phyloP scores from a whole-genome alignment of 2,113 vertebrate species.

The Cromileptes altivelis region DNA sequence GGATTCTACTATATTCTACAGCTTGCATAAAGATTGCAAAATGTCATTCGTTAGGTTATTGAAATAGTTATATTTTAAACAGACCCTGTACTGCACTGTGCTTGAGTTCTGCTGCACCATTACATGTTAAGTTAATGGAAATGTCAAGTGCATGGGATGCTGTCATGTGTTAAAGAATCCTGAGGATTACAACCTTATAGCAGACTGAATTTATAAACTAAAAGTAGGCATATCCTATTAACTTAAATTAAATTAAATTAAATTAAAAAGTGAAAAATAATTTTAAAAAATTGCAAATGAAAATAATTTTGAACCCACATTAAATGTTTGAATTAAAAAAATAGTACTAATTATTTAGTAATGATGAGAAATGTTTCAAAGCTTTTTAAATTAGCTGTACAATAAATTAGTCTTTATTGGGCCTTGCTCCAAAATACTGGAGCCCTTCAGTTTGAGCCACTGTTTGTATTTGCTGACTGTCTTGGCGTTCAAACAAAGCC shows the following conservation, averaged over 20 bases:
- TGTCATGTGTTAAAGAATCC: constrained; percentile 15
- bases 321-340: not conserved
- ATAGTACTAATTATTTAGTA: not conserved
- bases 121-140: constrained; percentile 6
- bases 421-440: constrained; percentile 14
- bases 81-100: constrained; percentile 58
- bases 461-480: not conserved
- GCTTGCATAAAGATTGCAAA: constrained; percentile 35
- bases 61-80: constrained; percentile 9
- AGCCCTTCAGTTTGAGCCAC: not conserved
- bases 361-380: constrained; percentile 15
- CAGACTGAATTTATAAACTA: not conserved
- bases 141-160: not conserved
- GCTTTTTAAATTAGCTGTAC: constrained; percentile 15
- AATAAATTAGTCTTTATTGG: constrained; percentile 8
- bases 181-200: not conserved
- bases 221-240: not conserved
- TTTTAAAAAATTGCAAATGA: not conserved
- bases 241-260: not conserved
- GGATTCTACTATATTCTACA: constrained; percentile 8
- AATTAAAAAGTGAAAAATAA: not conserved
- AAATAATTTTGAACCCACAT: not conserved
- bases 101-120: constrained; percentile 40
- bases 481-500: constrained; percentile 30
- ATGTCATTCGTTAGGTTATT: constrained; percentile 18